Conservation (phyloP, 2,113 vertebrate species). For the Gambusia holbrooki region DNA sequence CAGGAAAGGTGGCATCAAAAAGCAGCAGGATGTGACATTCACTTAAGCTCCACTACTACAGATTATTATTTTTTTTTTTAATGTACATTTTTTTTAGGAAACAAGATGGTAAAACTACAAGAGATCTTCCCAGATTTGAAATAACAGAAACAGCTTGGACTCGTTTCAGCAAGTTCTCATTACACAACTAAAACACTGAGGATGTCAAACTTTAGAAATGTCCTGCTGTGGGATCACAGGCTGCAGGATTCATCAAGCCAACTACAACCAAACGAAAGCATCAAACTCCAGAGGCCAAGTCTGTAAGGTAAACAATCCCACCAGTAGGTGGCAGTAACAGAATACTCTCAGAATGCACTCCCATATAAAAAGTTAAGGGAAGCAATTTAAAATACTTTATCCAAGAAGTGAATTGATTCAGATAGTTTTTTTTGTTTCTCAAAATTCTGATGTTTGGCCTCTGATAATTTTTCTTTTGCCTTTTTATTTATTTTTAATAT, state of each 20-base stretch:
- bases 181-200: background rate
- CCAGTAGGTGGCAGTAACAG: background rate
- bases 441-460: no score
- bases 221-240: background rate
- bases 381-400: background rate
- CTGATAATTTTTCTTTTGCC: no score
- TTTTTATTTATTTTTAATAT: no score
- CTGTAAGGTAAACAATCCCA: background rate
- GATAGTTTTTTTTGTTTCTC: no score
- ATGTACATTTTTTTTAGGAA: background rate
- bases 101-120: background rate
- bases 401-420: no score
- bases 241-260: background rate
- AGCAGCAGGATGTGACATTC: background rate
- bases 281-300: background rate
- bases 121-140: background rate
- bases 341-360: background rate
- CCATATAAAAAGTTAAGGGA: background rate
- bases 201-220: background rate
- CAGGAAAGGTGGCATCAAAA: background rate
- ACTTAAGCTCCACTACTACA: background rate
- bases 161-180: background rate
- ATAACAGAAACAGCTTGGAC: background rate
- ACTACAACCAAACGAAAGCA: no score
- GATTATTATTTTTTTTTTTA: background rate